Evolutionary conservation across 2,113 vertebrate species (phyloP).

Genomic region (Phoxinus phoxinus): DNA sequence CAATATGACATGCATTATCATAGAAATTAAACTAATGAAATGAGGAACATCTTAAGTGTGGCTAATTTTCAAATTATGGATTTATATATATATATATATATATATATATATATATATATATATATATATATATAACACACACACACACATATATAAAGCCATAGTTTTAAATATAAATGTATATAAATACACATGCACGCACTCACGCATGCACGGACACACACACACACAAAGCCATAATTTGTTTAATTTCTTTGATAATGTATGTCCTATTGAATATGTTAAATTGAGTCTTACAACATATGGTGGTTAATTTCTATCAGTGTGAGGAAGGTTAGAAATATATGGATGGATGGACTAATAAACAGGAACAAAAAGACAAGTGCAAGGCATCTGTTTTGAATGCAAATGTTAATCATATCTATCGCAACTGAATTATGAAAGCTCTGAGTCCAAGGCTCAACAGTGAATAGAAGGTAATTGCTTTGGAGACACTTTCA

Average conservation of each 20-base stretch:
- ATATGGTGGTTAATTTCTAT: not conserved
- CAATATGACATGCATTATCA: too few species aligned
- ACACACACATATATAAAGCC: too few species aligned
- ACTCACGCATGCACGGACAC: too few species aligned
- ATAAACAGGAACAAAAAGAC: not conserved
- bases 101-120: too few species aligned
- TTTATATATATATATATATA: too few species aligned
- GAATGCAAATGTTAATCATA: conserved; percentile 6
- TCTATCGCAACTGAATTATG: not conserved
- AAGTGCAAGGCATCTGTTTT: not conserved
- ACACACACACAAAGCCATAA: too few species aligned
- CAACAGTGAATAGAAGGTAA: conserved; percentile 1
- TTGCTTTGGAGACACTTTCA: not conserved
- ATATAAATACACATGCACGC: too few species aligned
- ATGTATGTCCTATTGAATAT: not conserved
- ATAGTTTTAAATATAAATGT: too few species aligned
- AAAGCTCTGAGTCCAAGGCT: not conserved
- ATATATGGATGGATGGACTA: not conserved
- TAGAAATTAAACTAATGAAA: not conserved
- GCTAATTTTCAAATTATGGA: too few species aligned
- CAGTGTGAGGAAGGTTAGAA: not conserved
- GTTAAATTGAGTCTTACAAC: not conserved
- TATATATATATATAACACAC: too few species aligned
- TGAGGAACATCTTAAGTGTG: too few species aligned
- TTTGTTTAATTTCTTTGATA: not conserved